These are phyloP conservation scores for Miltochrista miniata DNA, from an alignment of 2,888 invertebrate genomes.

Conservation along the genomic window DNA sequence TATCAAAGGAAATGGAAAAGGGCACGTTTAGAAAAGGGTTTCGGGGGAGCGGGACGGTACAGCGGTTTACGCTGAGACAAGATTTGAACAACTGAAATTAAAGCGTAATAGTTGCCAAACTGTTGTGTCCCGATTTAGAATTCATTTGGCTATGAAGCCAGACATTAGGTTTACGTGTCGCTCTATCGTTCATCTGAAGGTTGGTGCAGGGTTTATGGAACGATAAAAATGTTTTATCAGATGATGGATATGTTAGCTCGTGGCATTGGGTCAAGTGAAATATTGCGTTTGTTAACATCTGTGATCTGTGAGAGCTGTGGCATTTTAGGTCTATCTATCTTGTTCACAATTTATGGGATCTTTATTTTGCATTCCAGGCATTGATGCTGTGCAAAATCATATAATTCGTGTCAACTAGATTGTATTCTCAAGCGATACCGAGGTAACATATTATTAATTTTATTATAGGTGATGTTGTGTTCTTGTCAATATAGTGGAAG, in stretches of 20 bases:
- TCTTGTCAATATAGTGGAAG: too few species aligned
- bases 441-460: too few species aligned
- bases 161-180: constrained; percentile 56
- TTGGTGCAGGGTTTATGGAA: constrained; percentile 43
- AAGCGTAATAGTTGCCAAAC: constrained; percentile 80
- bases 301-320: too few species aligned
- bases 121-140: constrained; percentile 78
- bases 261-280: constrained; percentile 27
- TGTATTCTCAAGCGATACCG: too few species aligned
- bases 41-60: constrained; percentile 65
- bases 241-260: constrained; percentile 36
- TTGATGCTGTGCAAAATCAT: not conserved
- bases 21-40: constrained; percentile 51
- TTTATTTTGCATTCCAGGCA: not conserved
- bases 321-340: constrained; percentile 11
- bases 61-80: constrained; percentile 77
- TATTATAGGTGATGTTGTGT: too few species aligned
- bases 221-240: constrained; percentile 39
- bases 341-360: not conserved
- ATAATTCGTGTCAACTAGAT: too few species aligned
- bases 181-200: constrained; percentile 55
- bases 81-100: constrained; percentile 83
- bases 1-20: constrained; percentile 52
- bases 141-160: constrained; percentile 74
- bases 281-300: constrained; percentile 19